Percentiles rank a stretch among this genome's conserved stretches.
Conservation (phyloP, 2,888 invertebrate genomes). For the Ormyrus nitidulus region DNA sequence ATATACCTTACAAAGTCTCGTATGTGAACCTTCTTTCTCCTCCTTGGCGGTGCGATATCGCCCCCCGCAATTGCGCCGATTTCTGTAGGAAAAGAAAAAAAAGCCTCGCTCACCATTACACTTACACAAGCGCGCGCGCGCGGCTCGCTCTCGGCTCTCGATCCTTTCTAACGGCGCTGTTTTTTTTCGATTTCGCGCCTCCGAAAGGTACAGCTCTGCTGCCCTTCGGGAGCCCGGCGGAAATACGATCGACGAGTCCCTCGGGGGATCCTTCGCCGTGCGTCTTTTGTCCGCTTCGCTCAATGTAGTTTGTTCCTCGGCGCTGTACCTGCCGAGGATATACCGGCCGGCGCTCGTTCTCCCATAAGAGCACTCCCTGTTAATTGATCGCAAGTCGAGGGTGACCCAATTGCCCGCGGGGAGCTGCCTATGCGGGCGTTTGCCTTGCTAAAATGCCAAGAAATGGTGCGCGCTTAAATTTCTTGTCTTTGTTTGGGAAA, state of each 20-base stretch:
- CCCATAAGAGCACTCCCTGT: background rate
- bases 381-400: constrained; percentile 14
- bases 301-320: too few species aligned
- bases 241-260: constrained; percentile 35
- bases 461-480: too few species aligned
- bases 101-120: background rate
- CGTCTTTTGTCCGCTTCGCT: background rate
- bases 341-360: too few species aligned
- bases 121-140: background rate
- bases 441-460: too few species aligned
- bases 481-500: too few species aligned
- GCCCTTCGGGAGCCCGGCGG: background rate
- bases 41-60: constrained; percentile 31
- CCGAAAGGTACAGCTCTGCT: background rate
- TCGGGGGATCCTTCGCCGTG: constrained; percentile 26
- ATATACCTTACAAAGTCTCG: constrained; percentile 46
- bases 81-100: constrained; percentile 20
- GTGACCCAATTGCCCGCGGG: too few species aligned
- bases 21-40: constrained; percentile 30
- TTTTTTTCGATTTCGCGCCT: background rate
- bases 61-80: constrained; percentile 42
- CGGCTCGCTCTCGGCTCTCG: background rate
- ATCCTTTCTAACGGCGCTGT: constrained; percentile 20
- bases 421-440: too few species aligned
- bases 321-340: too few species aligned